phyloP scores from a whole-genome alignment of 2,888 invertebrate genomes.

The Augiades crinisus region DNA sequence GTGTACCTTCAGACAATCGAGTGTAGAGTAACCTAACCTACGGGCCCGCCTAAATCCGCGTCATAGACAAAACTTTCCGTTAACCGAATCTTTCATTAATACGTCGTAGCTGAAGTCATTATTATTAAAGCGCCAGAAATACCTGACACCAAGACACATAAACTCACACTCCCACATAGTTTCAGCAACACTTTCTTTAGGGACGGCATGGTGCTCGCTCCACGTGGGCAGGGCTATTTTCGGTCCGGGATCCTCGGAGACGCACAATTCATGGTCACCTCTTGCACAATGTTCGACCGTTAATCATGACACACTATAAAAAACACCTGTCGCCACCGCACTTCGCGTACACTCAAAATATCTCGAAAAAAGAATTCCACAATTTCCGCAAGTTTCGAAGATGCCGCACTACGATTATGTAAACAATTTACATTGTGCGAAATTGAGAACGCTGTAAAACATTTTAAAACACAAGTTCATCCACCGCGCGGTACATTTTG shows the following conservation, averaged over 20 bases:
- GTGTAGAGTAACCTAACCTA: no score
- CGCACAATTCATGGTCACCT: conserved; percentile 42
- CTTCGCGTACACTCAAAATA: conserved; percentile 45
- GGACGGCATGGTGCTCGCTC: conserved; percentile 46
- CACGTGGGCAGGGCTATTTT: conserved; percentile 34
- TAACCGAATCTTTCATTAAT: neutral
- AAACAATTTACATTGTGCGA: conserved; percentile 47
- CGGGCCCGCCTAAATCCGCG: no score
- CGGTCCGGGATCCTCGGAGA: conserved; percentile 26
- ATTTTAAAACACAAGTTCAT: conserved; percentile 16
- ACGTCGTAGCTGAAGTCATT: neutral
- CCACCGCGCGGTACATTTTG: conserved; percentile 3
- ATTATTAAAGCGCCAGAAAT: neutral
- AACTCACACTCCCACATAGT: conserved; percentile 48
- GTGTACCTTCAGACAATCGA: no score
- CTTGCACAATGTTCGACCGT: conserved; percentile 43
- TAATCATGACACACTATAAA: conserved; percentile 42
- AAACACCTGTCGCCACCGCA: conserved; percentile 40
- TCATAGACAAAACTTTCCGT: no score
- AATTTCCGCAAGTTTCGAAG: conserved; percentile 42
- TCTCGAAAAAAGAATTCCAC: conserved; percentile 49
- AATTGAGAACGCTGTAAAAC: conserved; percentile 25
- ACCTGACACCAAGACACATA: neutral
- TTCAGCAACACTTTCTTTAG: conserved; percentile 49
- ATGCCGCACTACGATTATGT: conserved; percentile 40